Evolutionary conservation across 2,113 vertebrate species (phyloP).

Genomic region (Sturnira hondurensis): DNA sequence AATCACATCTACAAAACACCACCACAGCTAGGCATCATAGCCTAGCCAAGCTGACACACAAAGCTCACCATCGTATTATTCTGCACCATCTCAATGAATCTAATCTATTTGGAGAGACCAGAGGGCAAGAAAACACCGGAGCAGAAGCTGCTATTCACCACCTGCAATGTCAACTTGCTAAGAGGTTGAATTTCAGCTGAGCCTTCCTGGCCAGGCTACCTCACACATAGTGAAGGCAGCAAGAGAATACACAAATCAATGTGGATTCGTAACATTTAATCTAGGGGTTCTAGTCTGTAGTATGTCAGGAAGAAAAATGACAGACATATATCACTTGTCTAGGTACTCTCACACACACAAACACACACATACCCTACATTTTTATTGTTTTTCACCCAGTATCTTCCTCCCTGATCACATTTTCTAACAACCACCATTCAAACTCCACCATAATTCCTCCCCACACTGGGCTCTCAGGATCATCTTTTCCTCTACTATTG

Average conservation of each 20-base stretch:
- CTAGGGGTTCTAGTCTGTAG: not conserved
- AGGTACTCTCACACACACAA: too few species aligned
- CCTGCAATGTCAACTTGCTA: not conserved
- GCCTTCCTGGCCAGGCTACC: not conserved
- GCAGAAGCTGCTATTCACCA: not conserved
- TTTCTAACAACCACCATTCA: not conserved
- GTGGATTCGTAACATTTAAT: not conserved
- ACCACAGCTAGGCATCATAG: too few species aligned
- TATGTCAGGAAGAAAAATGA: not conserved
- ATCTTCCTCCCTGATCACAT: not conserved
- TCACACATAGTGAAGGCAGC: not conserved
- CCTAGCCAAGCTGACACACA: not conserved
- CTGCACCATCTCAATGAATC: not conserved
- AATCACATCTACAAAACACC: not conserved
- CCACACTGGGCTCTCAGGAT: not conserved
- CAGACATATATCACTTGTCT: not conserved
- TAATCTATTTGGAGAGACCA: not conserved
- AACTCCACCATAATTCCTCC: not conserved
- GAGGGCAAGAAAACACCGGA: not conserved
- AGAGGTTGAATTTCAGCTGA: not conserved
- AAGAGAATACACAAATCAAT: not conserved
- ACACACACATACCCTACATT: not conserved
- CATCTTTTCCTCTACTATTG: not conserved
- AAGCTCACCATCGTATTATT: accelerated
- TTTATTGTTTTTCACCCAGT: not conserved